These are phyloP conservation scores for Chascanopsetta lugubris DNA, from an alignment of 2,113 vertebrate species.

Conservation along the genomic window DNA sequence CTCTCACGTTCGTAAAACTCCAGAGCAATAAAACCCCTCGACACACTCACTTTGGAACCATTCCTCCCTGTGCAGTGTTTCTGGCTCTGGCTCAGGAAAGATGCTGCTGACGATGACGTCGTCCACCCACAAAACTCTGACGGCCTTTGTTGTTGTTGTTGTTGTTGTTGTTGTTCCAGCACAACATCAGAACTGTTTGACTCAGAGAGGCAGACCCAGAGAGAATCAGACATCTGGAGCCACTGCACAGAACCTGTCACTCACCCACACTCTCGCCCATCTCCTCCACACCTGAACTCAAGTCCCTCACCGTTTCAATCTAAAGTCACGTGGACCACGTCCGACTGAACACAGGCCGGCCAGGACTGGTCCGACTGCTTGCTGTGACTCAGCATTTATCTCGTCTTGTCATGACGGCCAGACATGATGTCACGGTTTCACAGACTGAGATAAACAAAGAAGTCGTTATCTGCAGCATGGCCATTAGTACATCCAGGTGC, in stretches of 20 bases:
- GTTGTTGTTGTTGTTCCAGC: not conserved
- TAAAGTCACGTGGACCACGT: slow-evolving; percentile 8
- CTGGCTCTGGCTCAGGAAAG: not conserved
- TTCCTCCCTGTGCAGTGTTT: not conserved
- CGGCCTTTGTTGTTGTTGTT: not conserved
- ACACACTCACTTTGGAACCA: not conserved
- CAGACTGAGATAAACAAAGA: slow-evolving; percentile 1
- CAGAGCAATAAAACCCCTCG: not conserved
- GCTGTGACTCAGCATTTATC: slow-evolving; percentile 32
- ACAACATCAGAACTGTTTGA: not conserved
- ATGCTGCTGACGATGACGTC: not conserved
- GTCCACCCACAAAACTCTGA: not conserved
- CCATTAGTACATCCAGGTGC: no score
- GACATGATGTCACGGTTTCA: slow-evolving; percentile 5
- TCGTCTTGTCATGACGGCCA: slow-evolving; percentile 16
- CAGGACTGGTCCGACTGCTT: slow-evolving; percentile 25
- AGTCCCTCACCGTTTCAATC: slow-evolving; percentile 4
- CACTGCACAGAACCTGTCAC: not conserved
- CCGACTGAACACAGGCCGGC: slow-evolving; percentile 14
- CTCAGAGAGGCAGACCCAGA: not conserved
- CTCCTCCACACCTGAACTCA: not conserved
- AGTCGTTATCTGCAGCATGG: no score
- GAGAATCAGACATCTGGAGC: not conserved
- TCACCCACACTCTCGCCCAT: not conserved
- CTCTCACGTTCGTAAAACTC: not conserved